These are phyloP conservation scores for Cartodere bifasciata DNA, from an alignment of 2,888 invertebrate genomes.

Conservation along the genomic window DNA sequence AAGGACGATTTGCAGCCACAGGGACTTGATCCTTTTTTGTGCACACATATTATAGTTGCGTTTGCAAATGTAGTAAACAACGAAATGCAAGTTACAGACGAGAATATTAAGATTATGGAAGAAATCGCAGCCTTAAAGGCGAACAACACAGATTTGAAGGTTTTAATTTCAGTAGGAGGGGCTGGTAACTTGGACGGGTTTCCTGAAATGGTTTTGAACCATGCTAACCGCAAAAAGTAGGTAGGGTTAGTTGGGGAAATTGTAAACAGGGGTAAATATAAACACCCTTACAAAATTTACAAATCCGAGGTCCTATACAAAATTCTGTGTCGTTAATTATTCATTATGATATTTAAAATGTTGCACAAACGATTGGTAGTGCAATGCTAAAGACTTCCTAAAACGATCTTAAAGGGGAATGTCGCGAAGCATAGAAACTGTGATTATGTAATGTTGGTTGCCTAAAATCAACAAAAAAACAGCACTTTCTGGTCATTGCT, in stretches of 20 bases:
- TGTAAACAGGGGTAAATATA: too few relatives aligned
- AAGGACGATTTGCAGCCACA: conserved; percentile 22
- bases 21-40: conserved; percentile 54
- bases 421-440: too few relatives aligned
- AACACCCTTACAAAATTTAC: too few relatives aligned
- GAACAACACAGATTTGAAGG: conserved; percentile 52
- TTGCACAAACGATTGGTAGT: too few relatives aligned
- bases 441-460: too few relatives aligned
- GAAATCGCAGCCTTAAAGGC: conserved; percentile 38
- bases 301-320: too few relatives aligned
- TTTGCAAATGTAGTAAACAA: conserved; percentile 54
- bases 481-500: too few relatives aligned
- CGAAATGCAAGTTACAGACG: conserved; percentile 41
- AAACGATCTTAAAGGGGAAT: conserved; percentile 1
- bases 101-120: conserved; percentile 22
- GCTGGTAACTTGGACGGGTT: conserved; percentile 47
- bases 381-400: too few relatives aligned
- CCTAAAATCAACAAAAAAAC: too few relatives aligned
- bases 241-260: too few relatives aligned
- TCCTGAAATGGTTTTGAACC: conserved; percentile 57
- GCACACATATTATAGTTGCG: conserved; percentile 74
- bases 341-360: too few relatives aligned
- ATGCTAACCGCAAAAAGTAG: conserved; percentile 50
- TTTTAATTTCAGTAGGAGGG: conserved; percentile 67
- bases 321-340: too few relatives aligned